Percentiles rank a stretch among this genome's conserved stretches.
phyloP scores from a whole-genome alignment of 2,888 invertebrate species.

The Spialia ferax region DNA sequence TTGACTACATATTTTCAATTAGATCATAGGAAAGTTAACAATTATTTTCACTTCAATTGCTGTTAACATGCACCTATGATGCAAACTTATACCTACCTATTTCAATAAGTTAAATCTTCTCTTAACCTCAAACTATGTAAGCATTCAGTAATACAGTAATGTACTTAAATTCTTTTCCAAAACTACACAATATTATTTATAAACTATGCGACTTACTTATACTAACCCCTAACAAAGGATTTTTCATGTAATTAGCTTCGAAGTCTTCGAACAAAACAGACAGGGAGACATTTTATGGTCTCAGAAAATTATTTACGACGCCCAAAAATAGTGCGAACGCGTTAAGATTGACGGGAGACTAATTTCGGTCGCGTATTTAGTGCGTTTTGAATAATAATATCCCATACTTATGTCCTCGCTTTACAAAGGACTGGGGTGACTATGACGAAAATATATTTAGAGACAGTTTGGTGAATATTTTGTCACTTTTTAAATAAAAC shows the following conservation, averaged over 20 bases:
- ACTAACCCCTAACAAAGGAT: constrained; percentile 29
- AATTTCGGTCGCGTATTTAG: constrained; percentile 70
- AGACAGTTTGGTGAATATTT: background rate
- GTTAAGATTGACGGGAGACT: constrained; percentile 69
- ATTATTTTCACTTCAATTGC: too few species aligned
- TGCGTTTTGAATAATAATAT: constrained; percentile 67
- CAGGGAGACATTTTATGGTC: constrained; percentile 66
- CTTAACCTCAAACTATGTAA: too few species aligned
- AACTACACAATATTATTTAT: constrained; percentile 20
- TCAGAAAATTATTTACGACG: constrained; percentile 68
- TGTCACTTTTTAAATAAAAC: too few species aligned
- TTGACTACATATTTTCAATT: too few species aligned
- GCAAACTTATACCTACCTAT: too few species aligned
- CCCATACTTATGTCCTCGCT: constrained; percentile 49
- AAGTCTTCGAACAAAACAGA: constrained; percentile 64
- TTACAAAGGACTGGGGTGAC: constrained; percentile 33
- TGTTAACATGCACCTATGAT: too few species aligned
- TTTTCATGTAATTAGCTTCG: constrained; percentile 66
- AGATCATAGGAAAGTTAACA: too few species aligned
- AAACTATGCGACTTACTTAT: background rate
- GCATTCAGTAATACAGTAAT: too few species aligned
- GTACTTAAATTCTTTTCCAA: too few species aligned
- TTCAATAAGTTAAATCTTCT: too few species aligned
- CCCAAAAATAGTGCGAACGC: constrained; percentile 62
- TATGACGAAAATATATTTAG: background rate